Base-by-base conservation (phyloP, 2,888 invertebrate species). In the Panorpa germanica region DNA sequence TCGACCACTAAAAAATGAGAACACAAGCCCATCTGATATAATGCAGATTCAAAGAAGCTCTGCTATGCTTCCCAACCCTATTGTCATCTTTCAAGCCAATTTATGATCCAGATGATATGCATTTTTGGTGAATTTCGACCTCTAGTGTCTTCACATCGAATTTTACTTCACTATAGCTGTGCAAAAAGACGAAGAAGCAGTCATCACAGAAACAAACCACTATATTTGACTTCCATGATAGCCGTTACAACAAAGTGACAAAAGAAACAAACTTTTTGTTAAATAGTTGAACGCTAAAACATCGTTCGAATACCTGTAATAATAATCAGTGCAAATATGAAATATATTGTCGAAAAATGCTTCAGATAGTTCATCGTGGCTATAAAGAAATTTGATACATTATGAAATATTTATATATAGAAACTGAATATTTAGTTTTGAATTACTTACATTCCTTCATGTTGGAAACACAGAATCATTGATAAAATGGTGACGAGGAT, bases 401-500 rank as follows among this genome's bases (percentile, higher is more conserved):
- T 37, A 36, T 28, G 35, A 33, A 35, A 32, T 32, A 38, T 36
- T 35, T 45, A 43, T 20, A 22, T 25, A 20, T 25, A 24, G 9
- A 28, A 28, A 20, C 11, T 19, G 13, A 18, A 18, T 29, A 30
- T 35, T 18, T 18, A 27, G 12, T 17, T 8, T 3, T 23, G 5
- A 10, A 28, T 34, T 43, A 70, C 78, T 77, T 52, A 81, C 80
- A 75, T 59, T 45, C 73, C 70, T 38, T 74, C 73, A 43, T 77
- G 72, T 39, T 77, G 70, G 39, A 80, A 70, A 49, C 81, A 82
- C 8, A 82, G 55, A 1, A 76, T 67, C 3, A 73, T 65, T 1
- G 78, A 74, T 3, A 82, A 48, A 5, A 75, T 57, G 3, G 71
- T 61, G 2, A 71, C 61, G 2, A 78, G 52, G 11, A 77, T 46